phyloP scores from a whole-genome alignment of 2,797 vertebrate species.

The Garrulus glandarius region DNA sequence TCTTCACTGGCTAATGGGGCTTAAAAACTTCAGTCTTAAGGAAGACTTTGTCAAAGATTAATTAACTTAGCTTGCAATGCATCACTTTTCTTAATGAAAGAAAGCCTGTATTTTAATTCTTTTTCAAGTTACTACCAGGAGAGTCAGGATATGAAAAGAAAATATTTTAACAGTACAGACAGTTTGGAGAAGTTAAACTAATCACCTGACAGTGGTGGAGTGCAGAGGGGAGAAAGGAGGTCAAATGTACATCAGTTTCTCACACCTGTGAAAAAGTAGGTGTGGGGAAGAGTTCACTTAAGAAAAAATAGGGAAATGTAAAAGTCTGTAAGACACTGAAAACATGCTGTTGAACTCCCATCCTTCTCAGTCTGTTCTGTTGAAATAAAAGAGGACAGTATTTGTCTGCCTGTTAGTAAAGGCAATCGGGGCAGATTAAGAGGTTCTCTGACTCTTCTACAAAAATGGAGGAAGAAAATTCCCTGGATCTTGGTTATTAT shows the following conservation, averaged over 20 bases:
- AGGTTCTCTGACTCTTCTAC: neutral
- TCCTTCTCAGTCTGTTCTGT: neutral
- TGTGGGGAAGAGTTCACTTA: neutral
- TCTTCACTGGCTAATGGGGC: neutral
- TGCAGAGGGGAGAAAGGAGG: constrained; percentile 5
- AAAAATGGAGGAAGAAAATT: neutral
- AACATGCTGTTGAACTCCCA: neutral
- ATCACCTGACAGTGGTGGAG: neutral
- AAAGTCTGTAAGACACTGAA: neutral
- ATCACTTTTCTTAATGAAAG: neutral
- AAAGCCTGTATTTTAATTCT: neutral
- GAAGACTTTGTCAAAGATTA: neutral
- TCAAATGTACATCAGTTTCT: neutral
- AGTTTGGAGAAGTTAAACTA: constrained; percentile 35
- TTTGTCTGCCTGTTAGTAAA: neutral
- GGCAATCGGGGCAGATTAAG: neutral
- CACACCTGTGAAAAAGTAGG: neutral
- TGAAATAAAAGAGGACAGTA: neutral
- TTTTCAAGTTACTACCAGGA: neutral
- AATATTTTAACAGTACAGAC: neutral
- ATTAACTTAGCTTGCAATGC: neutral
- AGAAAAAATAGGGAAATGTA: neutral
- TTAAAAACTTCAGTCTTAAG: neutral
- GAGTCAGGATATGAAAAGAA: constrained; percentile 6
- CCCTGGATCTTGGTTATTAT: neutral